Percentiles rank a stretch among this genome's conserved stretches.
These are phyloP conservation scores for Cololabis saira DNA, from an alignment of 2,113 vertebrate genomes.

Conservation along the genomic window DNA sequence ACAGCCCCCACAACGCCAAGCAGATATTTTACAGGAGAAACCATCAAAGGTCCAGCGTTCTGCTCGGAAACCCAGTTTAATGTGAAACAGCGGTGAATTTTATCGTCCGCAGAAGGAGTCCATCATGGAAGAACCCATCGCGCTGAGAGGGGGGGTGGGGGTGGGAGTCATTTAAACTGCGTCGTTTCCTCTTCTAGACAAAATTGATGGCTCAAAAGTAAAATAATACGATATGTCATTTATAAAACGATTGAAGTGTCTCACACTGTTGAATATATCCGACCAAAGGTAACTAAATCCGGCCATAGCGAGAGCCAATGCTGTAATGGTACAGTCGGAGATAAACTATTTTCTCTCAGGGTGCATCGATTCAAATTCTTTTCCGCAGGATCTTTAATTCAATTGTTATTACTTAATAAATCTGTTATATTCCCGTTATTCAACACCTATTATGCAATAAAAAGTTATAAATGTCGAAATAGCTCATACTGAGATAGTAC, in stretches of 20 bases:
- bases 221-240: no score
- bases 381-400: fast-evolving
- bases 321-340: conserved; percentile 55
- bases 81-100: conserved; percentile 44
- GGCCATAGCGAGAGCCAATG: no score
- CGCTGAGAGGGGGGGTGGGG: background rate
- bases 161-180: background rate
- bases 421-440: no score
- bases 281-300: fast-evolving
- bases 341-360: conserved; percentile 33
- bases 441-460: background rate
- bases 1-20: background rate
- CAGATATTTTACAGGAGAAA: background rate
- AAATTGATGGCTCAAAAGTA: no score
- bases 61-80: background rate
- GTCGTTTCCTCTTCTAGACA: background rate
- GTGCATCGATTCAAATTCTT: background rate
- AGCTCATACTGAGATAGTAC: background rate
- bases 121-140: conserved; percentile 75
- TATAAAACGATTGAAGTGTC: no score
- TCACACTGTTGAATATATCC: background rate
- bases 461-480: fast-evolving
- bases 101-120: conserved; percentile 74
- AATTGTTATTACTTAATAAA: fast-evolving
- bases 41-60: fast-evolving